Base-by-base conservation (phyloP, 2,888 invertebrate genomes). In the Cheiracanthium punctorium region DNA sequence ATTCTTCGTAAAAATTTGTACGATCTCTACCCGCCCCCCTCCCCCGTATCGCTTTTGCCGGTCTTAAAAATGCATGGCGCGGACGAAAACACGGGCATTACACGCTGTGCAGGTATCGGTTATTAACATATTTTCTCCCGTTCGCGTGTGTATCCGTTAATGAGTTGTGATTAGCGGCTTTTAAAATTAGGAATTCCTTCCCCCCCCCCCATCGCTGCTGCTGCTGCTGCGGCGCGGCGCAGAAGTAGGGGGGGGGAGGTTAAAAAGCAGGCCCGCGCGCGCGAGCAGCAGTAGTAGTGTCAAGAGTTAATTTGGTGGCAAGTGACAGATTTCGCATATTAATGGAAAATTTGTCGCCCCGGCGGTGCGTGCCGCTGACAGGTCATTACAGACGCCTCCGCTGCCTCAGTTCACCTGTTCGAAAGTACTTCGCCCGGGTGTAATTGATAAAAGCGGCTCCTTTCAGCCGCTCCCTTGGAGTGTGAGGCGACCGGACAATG, bases 291-390 rank as follows among this genome's bases (percentile, higher is more conserved):
- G 37, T 37, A 37, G 43, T 48, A 48, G 84, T 84, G 84, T 84
- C 84, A 73, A 84, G 84, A 84, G 84, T 84, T 84, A 84, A 84
- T 84, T 84, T 84, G 84, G 73, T 73, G 84, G 84, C 84, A 84
- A 84, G 84, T 84, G 84, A 84, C 84, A 84, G 84, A 84, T 79
- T 84, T 84, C 84, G 84, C 84, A 84, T 84, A 84, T 84, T 84
- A 84, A 84, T 84, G 79, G 84, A 84, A 84, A 84, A 84, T 84
- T 84, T 84, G 52, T 29, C 52, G 73, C 30, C 52, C 28, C 43
- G 41, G 77, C 52, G 69, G 52, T 69, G 84, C 65, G 79, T 84
- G 84, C 58, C 0, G 73, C 37, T 84, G 84, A 84, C 84, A 84
- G 84, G 79, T 84, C 84, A 84, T 84, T 84, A 84, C 84, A 79